Conservation (phyloP, 2,797 vertebrate species). For the Ammospiza maritima region DNA sequence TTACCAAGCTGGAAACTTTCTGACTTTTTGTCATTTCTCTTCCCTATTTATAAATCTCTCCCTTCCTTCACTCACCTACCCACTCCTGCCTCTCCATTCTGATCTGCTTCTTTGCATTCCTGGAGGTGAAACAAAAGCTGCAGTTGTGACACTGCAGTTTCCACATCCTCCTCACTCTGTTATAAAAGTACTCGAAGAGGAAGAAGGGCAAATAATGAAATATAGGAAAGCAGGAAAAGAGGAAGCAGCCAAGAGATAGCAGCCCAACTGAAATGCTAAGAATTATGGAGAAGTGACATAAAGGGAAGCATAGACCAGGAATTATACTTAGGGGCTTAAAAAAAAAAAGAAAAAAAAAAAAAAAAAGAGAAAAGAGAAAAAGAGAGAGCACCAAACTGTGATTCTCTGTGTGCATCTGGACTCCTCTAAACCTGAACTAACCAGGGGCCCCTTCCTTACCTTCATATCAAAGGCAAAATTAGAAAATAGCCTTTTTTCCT, state of each 20-base stretch:
- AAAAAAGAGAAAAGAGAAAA: background rate
- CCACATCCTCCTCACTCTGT: slow-evolving; percentile 82
- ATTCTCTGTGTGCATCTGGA: background rate
- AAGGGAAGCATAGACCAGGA: slow-evolving; percentile 93
- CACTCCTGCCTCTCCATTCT: background rate
- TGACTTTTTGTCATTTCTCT: background rate
- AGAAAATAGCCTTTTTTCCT: background rate
- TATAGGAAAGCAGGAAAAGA: slow-evolving; percentile 96
- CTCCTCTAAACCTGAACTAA: background rate
- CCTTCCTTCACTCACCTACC: background rate
- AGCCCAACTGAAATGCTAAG: slow-evolving; percentile 92
- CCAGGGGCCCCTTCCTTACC: background rate
- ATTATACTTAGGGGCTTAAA: slow-evolving; percentile 76
- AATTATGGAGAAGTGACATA: slow-evolving; percentile 98
- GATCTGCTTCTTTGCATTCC: background rate
- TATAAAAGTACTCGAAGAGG: slow-evolving; percentile 87
- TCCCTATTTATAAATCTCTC: background rate
- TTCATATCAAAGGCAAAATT: background rate
- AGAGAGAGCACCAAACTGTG: background rate
- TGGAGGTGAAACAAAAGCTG: slow-evolving; percentile 32
- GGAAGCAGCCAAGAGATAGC: slow-evolving; percentile 86
- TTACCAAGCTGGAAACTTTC: background rate
- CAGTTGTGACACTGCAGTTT: slow-evolving; percentile 81
- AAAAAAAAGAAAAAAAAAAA: background rate
- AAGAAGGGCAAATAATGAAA: slow-evolving; percentile 94